Evolutionary conservation across 2,797 vertebrate genomes (phyloP), one percentile per base, ranked within the genome.

Genomic region (Coregonus suidteri): DNA sequence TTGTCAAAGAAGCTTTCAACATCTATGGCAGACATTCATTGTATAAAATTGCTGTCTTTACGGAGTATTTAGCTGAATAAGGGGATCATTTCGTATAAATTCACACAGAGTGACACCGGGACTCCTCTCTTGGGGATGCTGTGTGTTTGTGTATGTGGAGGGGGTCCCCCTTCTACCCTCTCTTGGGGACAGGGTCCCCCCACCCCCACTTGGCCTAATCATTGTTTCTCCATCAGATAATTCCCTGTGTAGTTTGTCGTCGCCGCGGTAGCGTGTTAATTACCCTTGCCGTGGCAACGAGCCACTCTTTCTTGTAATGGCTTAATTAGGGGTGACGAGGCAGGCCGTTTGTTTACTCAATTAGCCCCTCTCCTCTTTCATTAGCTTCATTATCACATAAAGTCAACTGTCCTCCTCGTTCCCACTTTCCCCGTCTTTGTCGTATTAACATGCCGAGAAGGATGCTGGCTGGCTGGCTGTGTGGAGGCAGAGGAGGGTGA

Each of bases 281-380:
- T 98, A 98, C 94, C 91, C 91, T 92, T 1, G 93, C 91, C 94
- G 79, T 18, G 73, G 82, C 87, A 87, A 87, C 90, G 91, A 91
- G 93, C 91, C 96, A 90, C 87, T 93, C 92, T 92, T 93, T 91
- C 95, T 96, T 88, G 92, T 96, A 95, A 97, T 96, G 95, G 94
- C 93, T 95, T 99, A 98, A 99, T 99, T 97, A 98, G 94, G 96
- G 97, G 96, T 98, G 97, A 97, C 94, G 93, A 59, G 94, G 94
- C 95, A 93, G 88, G 91, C 94, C 93, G 94, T 95, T 93, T 97
- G 97, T 98, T 99, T 97, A 97, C 96, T 97, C 96, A 97, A 97
- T 98, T 97, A 95, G 95, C 96, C 93, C 18, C 56, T 59, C 95
- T 97, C 37, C 6, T 96, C 95, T 97, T 97, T 97, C 96, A 99